Conservation (phyloP, 2,113 vertebrate species). For the Oostethus manadensis region DNA sequence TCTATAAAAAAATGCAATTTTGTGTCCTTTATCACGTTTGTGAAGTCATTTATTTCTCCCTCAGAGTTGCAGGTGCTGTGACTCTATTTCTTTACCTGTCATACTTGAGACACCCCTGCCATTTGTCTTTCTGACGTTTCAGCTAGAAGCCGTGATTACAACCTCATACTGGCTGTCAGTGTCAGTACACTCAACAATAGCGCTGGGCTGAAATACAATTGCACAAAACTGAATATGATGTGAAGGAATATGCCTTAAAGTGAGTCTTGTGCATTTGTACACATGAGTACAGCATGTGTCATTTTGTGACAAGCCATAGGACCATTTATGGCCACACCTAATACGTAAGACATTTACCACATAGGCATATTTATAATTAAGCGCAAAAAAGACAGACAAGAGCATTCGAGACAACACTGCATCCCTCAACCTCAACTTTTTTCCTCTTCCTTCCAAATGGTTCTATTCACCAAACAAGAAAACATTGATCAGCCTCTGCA, state of each 20-base stretch:
- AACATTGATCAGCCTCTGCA: conserved; percentile 54
- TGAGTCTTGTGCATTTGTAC: background rate
- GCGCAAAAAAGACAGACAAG: background rate
- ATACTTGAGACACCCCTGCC: background rate
- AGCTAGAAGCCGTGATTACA: background rate
- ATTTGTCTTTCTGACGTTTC: background rate
- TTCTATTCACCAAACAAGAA: conserved; percentile 52
- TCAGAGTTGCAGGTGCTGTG: background rate
- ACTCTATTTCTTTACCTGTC: background rate
- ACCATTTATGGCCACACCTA: conserved; percentile 22
- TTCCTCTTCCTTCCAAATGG: conserved; percentile 50
- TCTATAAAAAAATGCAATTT: no score
- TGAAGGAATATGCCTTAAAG: conserved; percentile 11
- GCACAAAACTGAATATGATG: background rate
- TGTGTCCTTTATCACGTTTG: no score
- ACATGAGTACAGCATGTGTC: background rate
- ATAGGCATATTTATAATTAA: conserved; percentile 29
- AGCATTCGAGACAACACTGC: conserved; percentile 11
- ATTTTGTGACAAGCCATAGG: conserved; percentile 9
- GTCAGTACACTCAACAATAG: background rate
- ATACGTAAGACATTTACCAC: conserved; percentile 4
- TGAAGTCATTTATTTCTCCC: no score
- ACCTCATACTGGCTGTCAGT: background rate
- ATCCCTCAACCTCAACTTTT: conserved; percentile 27
- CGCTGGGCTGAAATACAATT: background rate